Evolutionary conservation across 2,113 vertebrate species (phyloP), one percentile per base, ranked within the genome.

Genomic region (Dunckerocampus dactyliophorus): DNA sequence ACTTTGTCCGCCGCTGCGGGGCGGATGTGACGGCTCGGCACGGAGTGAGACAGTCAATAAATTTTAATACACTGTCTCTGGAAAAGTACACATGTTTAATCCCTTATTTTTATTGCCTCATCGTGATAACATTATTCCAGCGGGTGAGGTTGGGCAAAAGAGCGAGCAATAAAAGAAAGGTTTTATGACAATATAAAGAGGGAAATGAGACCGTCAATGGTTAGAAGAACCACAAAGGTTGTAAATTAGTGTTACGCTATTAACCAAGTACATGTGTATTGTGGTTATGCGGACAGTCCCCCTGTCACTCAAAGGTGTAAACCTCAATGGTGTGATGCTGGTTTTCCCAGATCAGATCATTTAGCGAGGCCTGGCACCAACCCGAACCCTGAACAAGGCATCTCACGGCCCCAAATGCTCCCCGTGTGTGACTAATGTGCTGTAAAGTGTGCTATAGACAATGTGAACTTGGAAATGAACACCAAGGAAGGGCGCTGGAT

Each of bases 81-180:
- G 82, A 83, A 89, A 88, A 91, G 87, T 88, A 89, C 86, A 85
- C 84, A 73, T 87, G 82, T 85, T 88, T 83, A 82, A 85, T 87
- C 77, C 83, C 81, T 77, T 74, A 82, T 82, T 86, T 85, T 87
- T 80, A 85, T 76, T 74, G 76, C 72, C 72, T 72, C 67, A 69
- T 80, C 70, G 75, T 67, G 61, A 81, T 83, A 81, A 85, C 76
- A 77, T 79, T 80, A 67, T 84, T 64, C 46, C 67, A 73, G 59
- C 34, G 67, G 54, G 59, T 34, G 62, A 73, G 49, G 63, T 28
- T 67, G 28, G 64, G 54, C 22, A 47, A 55, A 56, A 42, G 52
- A 57, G 49, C 1, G 0, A 55, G 56, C 24, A 65, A 61, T 83
- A 84, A 84, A 74, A 80, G 68, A 69, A 74, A 55, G 63, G 55